These are phyloP conservation scores for Mercenaria mercenaria DNA, from an alignment of 1,140 invertebrate species.

Conservation along the genomic window DNA sequence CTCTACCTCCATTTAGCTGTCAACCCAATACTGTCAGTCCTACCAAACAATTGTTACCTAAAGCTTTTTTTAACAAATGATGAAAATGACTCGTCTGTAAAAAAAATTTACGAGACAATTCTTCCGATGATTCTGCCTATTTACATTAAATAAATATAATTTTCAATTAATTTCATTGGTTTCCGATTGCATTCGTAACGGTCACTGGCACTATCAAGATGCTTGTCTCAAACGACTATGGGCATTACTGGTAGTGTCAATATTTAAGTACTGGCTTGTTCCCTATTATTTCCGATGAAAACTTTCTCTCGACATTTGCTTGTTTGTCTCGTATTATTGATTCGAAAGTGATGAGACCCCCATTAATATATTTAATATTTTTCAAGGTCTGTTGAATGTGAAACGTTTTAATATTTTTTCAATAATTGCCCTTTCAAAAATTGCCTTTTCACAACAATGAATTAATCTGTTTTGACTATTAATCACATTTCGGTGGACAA, in stretches of 20 bases:
- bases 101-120: background rate
- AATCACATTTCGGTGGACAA: background rate
- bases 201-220: background rate
- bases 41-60: background rate
- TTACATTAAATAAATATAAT: background rate
- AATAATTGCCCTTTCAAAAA: constrained; percentile 3
- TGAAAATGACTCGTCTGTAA: background rate
- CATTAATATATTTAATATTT: constrained; percentile 10
- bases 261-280: background rate
- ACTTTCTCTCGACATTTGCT: background rate
- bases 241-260: background rate
- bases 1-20: background rate
- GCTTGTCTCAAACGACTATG: background rate
- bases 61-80: background rate
- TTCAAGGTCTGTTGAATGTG: constrained; percentile 7
- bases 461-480: background rate
- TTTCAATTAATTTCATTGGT: background rate
- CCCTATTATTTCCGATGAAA: background rate
- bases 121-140: background rate
- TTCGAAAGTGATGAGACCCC: background rate
- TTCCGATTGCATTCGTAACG: background rate
- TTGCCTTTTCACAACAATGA: background rate
- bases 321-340: background rate
- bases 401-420: constrained; percentile 7
- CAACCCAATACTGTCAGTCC: background rate